Evolutionary conservation across 2,113 vertebrate genomes (phyloP).

Genomic region (Pterocles orientalis): DNA sequence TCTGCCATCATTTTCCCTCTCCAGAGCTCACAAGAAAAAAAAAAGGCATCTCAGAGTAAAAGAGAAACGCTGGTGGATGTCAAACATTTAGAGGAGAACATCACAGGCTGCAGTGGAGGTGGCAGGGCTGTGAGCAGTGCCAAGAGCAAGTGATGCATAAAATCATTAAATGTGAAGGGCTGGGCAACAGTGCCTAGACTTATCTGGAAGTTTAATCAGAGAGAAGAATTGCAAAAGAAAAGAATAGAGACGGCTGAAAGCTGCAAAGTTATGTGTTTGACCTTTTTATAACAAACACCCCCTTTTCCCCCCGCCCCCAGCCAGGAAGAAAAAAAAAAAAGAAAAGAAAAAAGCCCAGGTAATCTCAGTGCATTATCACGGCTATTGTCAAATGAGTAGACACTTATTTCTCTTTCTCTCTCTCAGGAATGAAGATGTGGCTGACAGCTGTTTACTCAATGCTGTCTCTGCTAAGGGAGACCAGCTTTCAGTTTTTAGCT

Average conservation of each 20-base stretch:
- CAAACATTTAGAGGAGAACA: slow-evolving; percentile 27
- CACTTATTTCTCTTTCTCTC: slow-evolving; percentile 17
- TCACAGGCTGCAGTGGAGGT: slow-evolving; percentile 49
- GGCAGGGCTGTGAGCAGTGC: slow-evolving; percentile 45
- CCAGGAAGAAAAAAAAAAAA: not conserved
- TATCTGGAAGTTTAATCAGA: slow-evolving; percentile 73
- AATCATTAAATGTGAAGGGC: slow-evolving; percentile 73
- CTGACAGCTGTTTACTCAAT: not conserved
- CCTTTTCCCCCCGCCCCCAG: not conserved
- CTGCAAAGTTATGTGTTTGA: slow-evolving; percentile 70
- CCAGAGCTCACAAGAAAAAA: not conserved
- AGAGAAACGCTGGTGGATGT: slow-evolving; percentile 28
- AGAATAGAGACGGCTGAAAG: slow-evolving; percentile 67
- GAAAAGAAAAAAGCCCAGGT: not conserved
- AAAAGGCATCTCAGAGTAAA: not conserved
- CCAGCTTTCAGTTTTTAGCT: not conserved
- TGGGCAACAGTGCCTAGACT: slow-evolving; percentile 61
- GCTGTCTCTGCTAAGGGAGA: not conserved
- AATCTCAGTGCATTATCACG: slow-evolving; percentile 39
- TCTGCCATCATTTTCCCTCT: not conserved
- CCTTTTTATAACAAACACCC: slow-evolving; percentile 64
- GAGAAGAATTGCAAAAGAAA: slow-evolving; percentile 75
- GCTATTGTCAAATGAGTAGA: slow-evolving; percentile 36
- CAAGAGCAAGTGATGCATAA: slow-evolving; percentile 66
- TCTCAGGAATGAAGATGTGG: not conserved